Conservation (phyloP, 1,140 invertebrate genomes). For the Cryptotermes secundus region DNA sequence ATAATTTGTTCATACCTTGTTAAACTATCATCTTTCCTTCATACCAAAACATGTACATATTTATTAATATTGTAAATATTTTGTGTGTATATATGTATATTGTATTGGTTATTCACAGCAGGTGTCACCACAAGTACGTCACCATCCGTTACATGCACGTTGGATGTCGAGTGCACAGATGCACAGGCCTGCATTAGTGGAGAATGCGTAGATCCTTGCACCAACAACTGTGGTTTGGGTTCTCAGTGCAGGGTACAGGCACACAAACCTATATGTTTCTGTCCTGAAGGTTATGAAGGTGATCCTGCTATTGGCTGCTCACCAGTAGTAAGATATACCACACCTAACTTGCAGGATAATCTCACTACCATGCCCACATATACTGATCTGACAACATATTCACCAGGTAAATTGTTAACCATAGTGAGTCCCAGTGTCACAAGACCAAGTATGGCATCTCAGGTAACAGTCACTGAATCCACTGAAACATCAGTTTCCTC, state of each 20-base stretch:
- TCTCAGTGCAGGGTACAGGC: slow-evolving; percentile 58
- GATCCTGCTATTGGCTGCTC: slow-evolving; percentile 40
- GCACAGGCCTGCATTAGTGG: slow-evolving; percentile 62
- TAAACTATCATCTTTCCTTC: slow-evolving; percentile 41
- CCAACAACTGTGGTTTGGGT: slow-evolving; percentile 54
- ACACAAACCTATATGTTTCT: slow-evolving; percentile 57
- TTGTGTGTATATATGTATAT: slow-evolving; percentile 43
- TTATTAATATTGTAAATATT: slow-evolving; percentile 37
- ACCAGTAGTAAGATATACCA: not conserved
- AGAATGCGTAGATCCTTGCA: slow-evolving; percentile 66
- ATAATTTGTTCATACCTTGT: slow-evolving; percentile 39
- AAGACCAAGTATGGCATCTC: not conserved
- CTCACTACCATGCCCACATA: not conserved
- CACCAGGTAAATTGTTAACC: too few relatives aligned
- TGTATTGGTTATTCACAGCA: slow-evolving; percentile 33
- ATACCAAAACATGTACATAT: slow-evolving; percentile 37
- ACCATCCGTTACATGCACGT: slow-evolving; percentile 49
- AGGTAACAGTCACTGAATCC: not conserved
- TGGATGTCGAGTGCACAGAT: slow-evolving; percentile 65
- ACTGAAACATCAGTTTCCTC: slow-evolving; percentile 5
- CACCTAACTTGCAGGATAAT: not conserved
- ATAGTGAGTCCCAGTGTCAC: too few relatives aligned
- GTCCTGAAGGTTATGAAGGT: slow-evolving; percentile 45
- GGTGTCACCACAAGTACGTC: slow-evolving; percentile 28
- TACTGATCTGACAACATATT: not conserved